phyloP scores from a whole-genome alignment of 35 echinoderm and acorn worm species.

The Ophiothrix spiculata region DNA sequence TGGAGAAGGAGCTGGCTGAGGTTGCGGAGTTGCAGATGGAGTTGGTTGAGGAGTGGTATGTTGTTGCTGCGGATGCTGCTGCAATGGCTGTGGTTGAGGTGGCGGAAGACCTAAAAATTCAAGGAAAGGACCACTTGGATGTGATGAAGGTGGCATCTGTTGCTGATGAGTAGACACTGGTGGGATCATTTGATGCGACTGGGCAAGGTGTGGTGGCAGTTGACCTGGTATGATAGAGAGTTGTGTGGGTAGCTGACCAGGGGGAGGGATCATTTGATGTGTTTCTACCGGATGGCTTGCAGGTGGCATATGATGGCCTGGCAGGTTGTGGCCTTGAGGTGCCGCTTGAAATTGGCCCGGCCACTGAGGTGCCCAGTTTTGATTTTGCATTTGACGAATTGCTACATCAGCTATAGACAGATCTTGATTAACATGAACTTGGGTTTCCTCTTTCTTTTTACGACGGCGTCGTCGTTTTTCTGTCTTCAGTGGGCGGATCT shows the following conservation, averaged over 20 bases:
- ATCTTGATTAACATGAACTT: neutral
- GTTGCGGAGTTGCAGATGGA: neutral
- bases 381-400: neutral
- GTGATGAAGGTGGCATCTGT: neutral
- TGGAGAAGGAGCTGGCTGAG: too few species aligned
- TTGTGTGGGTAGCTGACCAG: neutral
- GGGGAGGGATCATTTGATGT: neutral
- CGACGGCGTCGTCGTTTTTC: neutral
- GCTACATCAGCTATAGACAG: neutral
- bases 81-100: too few species aligned
- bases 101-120: constrained; percentile 8
- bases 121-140: neutral
- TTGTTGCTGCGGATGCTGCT: too few species aligned
- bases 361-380: neutral
- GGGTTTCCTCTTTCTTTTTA: neutral
- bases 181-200: neutral
- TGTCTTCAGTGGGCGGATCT: neutral
- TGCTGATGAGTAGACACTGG: neutral
- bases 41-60: neutral
- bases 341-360: neutral
- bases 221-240: neutral
- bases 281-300: neutral
- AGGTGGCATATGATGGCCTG: neutral
- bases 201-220: neutral
- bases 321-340: too few species aligned